phyloP scores from a whole-genome alignment of 2,888 invertebrate genomes.

The Acheta domesticus region DNA sequence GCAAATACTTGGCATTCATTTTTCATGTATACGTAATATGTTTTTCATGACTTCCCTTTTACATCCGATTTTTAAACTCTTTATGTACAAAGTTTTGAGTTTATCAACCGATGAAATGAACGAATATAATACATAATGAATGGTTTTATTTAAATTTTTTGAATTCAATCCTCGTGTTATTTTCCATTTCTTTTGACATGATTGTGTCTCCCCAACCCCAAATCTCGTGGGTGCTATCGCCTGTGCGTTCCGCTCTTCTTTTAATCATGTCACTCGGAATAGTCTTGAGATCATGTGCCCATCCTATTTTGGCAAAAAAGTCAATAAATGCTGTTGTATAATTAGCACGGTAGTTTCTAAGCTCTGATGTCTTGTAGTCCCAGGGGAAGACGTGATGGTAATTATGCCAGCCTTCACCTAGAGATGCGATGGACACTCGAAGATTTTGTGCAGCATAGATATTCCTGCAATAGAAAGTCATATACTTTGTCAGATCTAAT shows the following conservation, averaged over 20 bases:
- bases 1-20: too few relatives aligned
- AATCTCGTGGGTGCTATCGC: constrained; percentile 61
- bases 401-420: constrained; percentile 54
- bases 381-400: constrained; percentile 54
- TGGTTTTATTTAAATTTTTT: too few relatives aligned
- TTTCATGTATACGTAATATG: too few relatives aligned
- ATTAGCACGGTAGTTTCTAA: constrained; percentile 64
- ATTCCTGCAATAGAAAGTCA: constrained; percentile 39
- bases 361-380: constrained; percentile 80
- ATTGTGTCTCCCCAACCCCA: constrained; percentile 36
- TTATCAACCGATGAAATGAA: too few relatives aligned
- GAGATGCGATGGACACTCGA: constrained; percentile 47
- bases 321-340: constrained; percentile 75
- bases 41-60: too few relatives aligned
- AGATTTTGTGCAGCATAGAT: constrained; percentile 48
- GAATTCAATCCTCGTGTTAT: too few relatives aligned
- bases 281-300: constrained; percentile 83
- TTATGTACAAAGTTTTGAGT: too few relatives aligned
- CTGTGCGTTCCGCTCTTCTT: constrained; percentile 67
- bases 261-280: constrained; percentile 67
- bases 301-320: constrained; percentile 76
- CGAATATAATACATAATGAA: too few relatives aligned
- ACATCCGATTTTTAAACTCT: too few relatives aligned
- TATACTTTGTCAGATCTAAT: too few relatives aligned
- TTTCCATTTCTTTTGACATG: constrained; percentile 36